Base-by-base conservation (phyloP, 2,888 invertebrate genomes). In the Tillus elongatus region DNA sequence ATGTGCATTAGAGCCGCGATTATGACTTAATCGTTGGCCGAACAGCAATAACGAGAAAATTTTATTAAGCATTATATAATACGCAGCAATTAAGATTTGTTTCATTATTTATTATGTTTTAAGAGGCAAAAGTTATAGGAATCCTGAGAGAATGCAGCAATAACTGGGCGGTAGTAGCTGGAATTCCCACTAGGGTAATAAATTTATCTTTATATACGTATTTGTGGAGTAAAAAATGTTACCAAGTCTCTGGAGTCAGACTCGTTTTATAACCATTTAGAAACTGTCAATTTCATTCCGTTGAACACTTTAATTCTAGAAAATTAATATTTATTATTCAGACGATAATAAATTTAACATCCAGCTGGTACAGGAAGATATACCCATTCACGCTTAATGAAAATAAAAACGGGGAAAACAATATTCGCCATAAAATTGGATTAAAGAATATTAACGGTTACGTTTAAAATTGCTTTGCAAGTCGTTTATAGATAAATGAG, bases 181-280 rank as follows among this genome's bases (percentile, higher is more conserved):
- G 24, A 19, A 19, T 19, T 19, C 24, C 24, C 24, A 19, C n/a
- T 19, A 8, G 24, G 24, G 24, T 19, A 19, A 19, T 19, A 19
- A 19, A 19, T 19, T 19, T 19, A 19, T 19, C 24, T 19, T 19
- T 19, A 19, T 19, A 19, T 19, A 19, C 24, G 24, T 19, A 19
- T 19, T 19, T 19, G 24, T n/a, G 24, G 24, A 19, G 24, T 19
- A 19, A 19, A 19, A 19, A 19, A n/a, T 19, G 24, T 6, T 19
- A 19, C 24, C 24, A 19, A 19, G 6, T 19, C 24, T 19, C 24
- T n/a, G n/a, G 24, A n/a, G 24, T 6, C 24, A 8, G 24, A 19
- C 24, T 19, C 24, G 24, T 19, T 19, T 19, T 19, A 19, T 19
- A 19, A 19, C 24, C 24, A 19, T 19, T 19, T 19, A 19, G 24